Evolutionary conservation across 2,113 vertebrate species (phyloP).

Genomic region (Herpetotheres cachinnans): DNA sequence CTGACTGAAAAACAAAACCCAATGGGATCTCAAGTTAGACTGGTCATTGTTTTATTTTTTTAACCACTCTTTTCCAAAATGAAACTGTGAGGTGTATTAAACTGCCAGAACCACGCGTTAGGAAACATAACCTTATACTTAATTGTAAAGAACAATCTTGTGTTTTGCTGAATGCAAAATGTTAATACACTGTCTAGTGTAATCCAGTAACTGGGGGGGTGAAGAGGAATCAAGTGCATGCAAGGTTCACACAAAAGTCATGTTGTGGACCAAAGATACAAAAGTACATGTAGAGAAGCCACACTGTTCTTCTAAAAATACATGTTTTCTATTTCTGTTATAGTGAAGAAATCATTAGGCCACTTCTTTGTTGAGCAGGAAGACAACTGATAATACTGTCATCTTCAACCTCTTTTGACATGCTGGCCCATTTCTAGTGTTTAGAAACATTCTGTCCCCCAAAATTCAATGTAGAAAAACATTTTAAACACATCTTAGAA

Average conservation of each 20-base stretch:
- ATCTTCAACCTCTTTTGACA: background rate
- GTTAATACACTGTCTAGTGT: background rate
- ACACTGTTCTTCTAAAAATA: background rate
- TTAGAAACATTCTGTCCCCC: background rate
- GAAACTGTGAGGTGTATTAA: background rate
- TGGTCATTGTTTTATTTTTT: background rate
- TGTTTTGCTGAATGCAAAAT: background rate
- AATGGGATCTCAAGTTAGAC: background rate
- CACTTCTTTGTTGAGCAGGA: background rate
- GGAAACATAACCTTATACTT: background rate
- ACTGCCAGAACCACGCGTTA: background rate
- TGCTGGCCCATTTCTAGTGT: background rate
- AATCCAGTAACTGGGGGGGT: background rate
- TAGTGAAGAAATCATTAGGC: background rate
- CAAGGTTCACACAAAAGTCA: background rate
- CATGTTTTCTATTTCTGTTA: background rate
- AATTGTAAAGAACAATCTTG: background rate
- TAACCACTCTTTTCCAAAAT: no score
- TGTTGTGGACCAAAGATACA: background rate
- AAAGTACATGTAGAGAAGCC: background rate
- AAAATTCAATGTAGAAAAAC: background rate
- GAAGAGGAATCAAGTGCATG: rapidly evolving
- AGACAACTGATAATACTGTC: background rate
- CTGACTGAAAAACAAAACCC: background rate
- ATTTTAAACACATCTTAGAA: background rate